phyloP scores from a whole-genome alignment of 2,797 vertebrate species.

The Prunella strophiata region DNA sequence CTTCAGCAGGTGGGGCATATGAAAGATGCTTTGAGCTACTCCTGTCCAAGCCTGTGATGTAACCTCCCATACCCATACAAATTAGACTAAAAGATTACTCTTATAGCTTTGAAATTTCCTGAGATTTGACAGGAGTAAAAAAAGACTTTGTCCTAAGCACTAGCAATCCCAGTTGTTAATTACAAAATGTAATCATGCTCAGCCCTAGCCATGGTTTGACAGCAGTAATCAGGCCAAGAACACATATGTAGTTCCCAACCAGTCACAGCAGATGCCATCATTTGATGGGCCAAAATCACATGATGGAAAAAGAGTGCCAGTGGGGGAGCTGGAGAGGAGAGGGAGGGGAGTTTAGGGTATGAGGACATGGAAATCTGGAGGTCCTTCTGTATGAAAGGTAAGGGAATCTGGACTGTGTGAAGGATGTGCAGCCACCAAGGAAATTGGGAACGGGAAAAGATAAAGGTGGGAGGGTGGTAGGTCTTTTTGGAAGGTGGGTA shows the following conservation, averaged over 20 bases:
- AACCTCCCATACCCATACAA: neutral
- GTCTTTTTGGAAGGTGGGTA: neutral
- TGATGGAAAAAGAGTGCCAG: accelerated
- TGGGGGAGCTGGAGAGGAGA: neutral
- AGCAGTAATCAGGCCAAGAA: neutral
- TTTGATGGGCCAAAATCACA: neutral
- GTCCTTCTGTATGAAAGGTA: neutral
- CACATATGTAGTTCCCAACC: accelerated
- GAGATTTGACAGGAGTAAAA: neutral
- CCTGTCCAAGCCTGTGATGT: neutral
- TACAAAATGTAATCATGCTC: neutral
- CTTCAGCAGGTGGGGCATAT: neutral
- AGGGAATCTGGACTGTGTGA: neutral
- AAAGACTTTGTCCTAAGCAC: neutral
- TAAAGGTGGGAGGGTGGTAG: neutral
- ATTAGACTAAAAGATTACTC: neutral
- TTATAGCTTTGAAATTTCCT: neutral
- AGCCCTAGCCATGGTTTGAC: neutral
- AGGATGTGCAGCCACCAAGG: neutral
- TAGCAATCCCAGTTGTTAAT: neutral
- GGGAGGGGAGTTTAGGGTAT: neutral
- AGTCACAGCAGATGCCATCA: neutral
- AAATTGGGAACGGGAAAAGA: neutral
- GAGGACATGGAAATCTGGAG: neutral
- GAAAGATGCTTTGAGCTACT: neutral